Conservation (phyloP, 2,888 invertebrate species). For the Microctonus hyperodae region DNA sequence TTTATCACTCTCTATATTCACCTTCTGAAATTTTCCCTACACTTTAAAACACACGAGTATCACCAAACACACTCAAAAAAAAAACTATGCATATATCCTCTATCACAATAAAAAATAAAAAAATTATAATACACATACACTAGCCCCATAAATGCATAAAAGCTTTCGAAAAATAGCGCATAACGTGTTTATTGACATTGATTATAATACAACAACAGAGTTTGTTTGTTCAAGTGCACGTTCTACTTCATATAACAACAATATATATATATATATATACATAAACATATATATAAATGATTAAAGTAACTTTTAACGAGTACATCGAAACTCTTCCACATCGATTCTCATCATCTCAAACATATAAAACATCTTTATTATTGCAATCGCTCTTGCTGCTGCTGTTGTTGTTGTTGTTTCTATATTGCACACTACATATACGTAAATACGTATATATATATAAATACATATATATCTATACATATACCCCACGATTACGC, state of each 20-base stretch:
- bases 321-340: neutral
- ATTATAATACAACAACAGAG: neutral
- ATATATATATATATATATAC: no score
- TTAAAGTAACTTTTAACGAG: neutral
- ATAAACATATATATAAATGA: neutral
- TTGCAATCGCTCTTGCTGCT: neutral
- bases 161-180: no score
- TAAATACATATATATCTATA: neutral
- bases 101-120: no score
- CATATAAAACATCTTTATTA: no score
- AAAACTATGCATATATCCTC: no score
- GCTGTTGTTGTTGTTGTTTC: neutral
- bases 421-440: neutral
- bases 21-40: no score
- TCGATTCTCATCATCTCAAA: neutral
- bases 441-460: neutral
- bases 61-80: no score
- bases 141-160: neutral
- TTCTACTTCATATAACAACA: neutral
- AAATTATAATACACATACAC: neutral
- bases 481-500: constrained; percentile 4
- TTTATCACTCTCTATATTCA: no score
- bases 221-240: neutral
- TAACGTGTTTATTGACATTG: neutral
- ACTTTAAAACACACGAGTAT: no score